A percentile compares a stretch with the other conserved stretches of the same genome.
Evolutionary conservation across 2,797 vertebrate species (phyloP).

Genomic region (Coccyzus lansbergi): DNA sequence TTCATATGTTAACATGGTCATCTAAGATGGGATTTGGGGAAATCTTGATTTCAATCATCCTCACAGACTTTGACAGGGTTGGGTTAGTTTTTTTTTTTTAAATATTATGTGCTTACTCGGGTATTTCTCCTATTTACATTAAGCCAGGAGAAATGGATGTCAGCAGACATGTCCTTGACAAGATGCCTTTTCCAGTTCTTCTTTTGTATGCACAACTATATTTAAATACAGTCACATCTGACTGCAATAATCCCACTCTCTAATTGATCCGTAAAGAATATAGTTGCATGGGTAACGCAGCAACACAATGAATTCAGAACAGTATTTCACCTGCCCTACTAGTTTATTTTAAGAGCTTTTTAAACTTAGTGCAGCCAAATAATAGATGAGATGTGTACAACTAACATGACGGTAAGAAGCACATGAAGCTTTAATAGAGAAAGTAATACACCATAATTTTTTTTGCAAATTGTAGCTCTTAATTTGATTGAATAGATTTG

Average conservation of each 20-base stretch:
- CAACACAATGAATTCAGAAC: neutral
- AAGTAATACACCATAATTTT: neutral
- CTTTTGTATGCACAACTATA: neutral
- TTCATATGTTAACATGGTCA: neutral
- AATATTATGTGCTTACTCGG: no score
- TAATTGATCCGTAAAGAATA: neutral
- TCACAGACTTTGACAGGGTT: neutral
- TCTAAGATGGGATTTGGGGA: neutral
- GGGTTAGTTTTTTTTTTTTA: neutral
- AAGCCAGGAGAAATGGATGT: neutral
- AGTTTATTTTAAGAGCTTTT: neutral
- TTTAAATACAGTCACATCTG: neutral
- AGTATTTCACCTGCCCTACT: neutral
- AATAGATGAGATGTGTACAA: neutral
- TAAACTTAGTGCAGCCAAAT: neutral
- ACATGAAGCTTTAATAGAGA: neutral
- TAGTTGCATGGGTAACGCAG: neutral
- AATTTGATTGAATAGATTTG: neutral
- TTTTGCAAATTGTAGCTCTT: neutral
- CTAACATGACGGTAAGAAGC: neutral
- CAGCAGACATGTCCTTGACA: neutral
- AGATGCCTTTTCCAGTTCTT: neutral
- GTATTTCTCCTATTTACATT: neutral
- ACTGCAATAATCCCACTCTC: neutral
- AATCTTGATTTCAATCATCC: neutral